Evolutionary conservation across 2,888 invertebrate genomes (phyloP).

Genomic region (Lottia gigantea): DNA sequence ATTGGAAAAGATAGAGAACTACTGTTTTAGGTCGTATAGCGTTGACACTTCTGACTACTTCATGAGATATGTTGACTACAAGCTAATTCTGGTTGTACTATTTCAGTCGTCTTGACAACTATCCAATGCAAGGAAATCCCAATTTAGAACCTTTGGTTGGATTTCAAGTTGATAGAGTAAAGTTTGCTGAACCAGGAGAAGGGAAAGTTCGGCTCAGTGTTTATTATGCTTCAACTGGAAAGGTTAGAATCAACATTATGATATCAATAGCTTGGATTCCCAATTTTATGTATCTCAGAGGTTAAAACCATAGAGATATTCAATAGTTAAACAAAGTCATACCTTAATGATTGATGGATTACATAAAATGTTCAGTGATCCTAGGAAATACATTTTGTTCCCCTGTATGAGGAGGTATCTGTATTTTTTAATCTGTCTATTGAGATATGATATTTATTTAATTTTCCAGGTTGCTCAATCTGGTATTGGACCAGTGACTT

Average conservation of each 20-base stretch:
- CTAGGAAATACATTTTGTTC: no score
- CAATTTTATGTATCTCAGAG: background rate
- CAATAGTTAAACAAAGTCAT: no score
- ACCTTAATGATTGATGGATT: no score
- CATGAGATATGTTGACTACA: no score
- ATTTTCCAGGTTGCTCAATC: conserved; percentile 59
- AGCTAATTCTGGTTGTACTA: background rate
- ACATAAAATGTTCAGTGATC: no score
- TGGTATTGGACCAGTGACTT: conserved; percentile 60
- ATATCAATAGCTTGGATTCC: no score
- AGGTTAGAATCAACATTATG: conserved; percentile 40
- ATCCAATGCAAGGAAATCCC: conserved; percentile 44
- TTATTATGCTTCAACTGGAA: conserved; percentile 62
- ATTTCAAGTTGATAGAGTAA: conserved; percentile 65
- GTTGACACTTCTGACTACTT: no score
- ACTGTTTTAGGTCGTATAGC: no score
- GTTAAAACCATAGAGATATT: no score
- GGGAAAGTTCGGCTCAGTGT: conserved; percentile 63
- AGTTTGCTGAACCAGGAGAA: conserved; percentile 60
- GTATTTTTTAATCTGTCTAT: background rate
- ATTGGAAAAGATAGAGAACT: no score
- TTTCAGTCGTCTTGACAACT: conserved; percentile 37
- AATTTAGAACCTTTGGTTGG: conserved; percentile 57
- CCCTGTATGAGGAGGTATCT: no score
- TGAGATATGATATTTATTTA: background rate